These are phyloP conservation scores for Gephyroberyx darwinii DNA, from an alignment of 2,797 vertebrate species.

Conservation along the genomic window DNA sequence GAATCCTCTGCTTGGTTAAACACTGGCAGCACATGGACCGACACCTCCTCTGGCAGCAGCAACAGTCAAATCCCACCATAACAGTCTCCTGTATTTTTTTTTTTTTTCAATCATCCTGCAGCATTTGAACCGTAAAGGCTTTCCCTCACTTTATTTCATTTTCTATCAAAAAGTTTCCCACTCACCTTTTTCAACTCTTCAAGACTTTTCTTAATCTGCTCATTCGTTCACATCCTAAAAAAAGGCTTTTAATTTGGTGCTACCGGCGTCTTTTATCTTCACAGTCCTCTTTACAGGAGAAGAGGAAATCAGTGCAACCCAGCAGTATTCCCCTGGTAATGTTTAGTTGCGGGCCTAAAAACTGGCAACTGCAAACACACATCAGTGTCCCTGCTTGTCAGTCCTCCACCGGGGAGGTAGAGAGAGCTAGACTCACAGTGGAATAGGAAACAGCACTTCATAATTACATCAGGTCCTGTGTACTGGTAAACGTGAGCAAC, in stretches of 20 bases:
- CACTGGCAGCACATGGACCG: conserved; percentile 24
- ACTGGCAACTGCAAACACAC: conserved; percentile 1
- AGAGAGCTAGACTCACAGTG: neutral
- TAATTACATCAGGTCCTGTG: conserved; percentile 14
- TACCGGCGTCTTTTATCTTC: too few species aligned
- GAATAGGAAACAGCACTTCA: conserved; percentile 21
- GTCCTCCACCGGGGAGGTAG: neutral
- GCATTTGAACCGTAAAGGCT: too few species aligned
- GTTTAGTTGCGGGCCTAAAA: neutral
- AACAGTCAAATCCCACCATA: neutral
- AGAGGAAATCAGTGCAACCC: neutral
- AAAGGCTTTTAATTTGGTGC: too few species aligned
- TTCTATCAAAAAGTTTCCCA: too few species aligned
- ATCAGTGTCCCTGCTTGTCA: neutral
- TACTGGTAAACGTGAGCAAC: neutral
- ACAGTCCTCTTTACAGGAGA: neutral
- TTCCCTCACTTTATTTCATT: too few species aligned
- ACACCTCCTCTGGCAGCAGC: neutral
- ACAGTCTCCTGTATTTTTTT: conserved; percentile 13
- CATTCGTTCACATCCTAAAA: too few species aligned
- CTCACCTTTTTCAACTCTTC: too few species aligned
- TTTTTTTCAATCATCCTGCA: too few species aligned
- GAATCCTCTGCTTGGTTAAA: conserved; percentile 39
- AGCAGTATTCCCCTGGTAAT: neutral
- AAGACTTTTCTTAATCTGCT: too few species aligned